A percentile compares a stretch with the other conserved stretches of the same genome.
phyloP scores from a whole-genome alignment of 2,113 vertebrate species.

The Hippolais icterina region DNA sequence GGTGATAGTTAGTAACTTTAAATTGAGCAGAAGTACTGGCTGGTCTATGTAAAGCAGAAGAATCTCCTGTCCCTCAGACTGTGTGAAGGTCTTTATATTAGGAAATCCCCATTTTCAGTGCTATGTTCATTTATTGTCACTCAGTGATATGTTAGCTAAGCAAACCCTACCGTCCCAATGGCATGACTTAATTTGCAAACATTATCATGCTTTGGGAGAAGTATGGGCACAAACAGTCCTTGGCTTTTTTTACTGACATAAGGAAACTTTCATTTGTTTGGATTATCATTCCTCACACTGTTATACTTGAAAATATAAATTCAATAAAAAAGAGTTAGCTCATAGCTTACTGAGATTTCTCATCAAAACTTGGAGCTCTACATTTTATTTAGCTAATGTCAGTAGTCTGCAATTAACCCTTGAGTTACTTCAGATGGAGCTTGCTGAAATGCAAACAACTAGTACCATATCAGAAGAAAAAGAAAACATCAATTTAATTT shows the following conservation, averaged over 20 bases:
- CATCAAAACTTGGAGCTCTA: constrained; percentile 15
- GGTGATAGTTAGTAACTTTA: background rate
- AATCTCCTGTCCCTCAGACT: background rate
- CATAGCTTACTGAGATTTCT: constrained; percentile 24
- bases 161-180: background rate
- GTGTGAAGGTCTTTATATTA: background rate
- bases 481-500: background rate
- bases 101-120: background rate
- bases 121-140: background rate
- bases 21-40: background rate
- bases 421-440: background rate
- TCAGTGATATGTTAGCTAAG: background rate
- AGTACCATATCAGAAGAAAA: background rate
- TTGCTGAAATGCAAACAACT: background rate
- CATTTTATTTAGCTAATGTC: constrained; percentile 25
- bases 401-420: constrained; percentile 17
- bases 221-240: background rate
- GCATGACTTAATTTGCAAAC: background rate
- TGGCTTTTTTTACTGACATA: background rate
- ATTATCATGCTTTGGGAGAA: background rate
- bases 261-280: constrained; percentile 48
- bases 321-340: constrained; percentile 14
- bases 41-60: background rate
- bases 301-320: constrained; percentile 42
- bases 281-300: constrained; percentile 27